Evolutionary conservation across 1,140 invertebrate genomes (phyloP).

Genomic region (Brachionus paranguensis): DNA sequence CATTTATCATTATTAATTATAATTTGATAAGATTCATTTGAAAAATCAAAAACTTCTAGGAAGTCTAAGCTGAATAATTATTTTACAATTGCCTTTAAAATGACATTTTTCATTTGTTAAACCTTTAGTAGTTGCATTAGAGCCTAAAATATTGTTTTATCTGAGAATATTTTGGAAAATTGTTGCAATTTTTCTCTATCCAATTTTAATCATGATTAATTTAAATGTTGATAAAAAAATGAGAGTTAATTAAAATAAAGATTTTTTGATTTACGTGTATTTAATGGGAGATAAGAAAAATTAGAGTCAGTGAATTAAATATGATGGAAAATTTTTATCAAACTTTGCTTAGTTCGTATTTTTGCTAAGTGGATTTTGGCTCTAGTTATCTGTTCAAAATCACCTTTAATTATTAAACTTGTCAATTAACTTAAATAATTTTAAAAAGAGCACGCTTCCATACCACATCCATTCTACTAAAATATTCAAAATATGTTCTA

Average conservation of each 20-base stretch:
- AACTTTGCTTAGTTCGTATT: not conserved
- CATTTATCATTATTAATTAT: not conserved
- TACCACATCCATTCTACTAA: not conserved
- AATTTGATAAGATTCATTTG: not conserved
- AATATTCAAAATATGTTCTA: not conserved
- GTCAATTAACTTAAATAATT: not conserved
- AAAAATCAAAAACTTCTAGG: not conserved
- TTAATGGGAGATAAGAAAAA: not conserved
- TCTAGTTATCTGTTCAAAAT: not conserved
- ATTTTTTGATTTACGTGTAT: slow-evolving; percentile 5
- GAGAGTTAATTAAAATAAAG: not conserved
- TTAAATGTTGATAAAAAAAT: not conserved
- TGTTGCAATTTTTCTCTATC: not conserved
- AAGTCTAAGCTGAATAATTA: not conserved
- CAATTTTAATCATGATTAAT: not conserved
- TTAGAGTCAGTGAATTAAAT: not conserved
- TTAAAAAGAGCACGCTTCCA: not conserved
- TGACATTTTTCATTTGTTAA: not conserved
- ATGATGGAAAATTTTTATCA: not conserved
- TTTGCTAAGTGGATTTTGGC: not conserved
- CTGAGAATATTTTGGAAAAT: not conserved
- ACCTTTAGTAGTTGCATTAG: not conserved
- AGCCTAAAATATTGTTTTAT: no score
- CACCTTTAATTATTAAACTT: not conserved
- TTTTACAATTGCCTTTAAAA: not conserved